Evolutionary conservation across 2,113 vertebrate species (phyloP), one percentile per base, ranked within the genome.

Genomic region (cattle (Bos taurus)): DNA sequence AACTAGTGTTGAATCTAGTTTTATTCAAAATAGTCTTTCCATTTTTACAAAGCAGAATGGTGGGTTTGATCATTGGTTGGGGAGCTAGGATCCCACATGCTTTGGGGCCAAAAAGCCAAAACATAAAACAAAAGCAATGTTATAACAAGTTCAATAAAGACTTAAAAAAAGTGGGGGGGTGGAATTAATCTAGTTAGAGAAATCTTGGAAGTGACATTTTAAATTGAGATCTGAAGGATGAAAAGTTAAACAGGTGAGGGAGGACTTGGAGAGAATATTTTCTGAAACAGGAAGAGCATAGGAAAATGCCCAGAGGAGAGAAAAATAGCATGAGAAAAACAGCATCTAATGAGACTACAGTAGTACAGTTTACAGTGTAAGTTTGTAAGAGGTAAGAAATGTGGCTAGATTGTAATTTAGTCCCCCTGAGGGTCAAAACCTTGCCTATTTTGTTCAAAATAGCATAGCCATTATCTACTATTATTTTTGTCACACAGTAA

Each of bases 391-490:
- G 5, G 10, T 56, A 77, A 83, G 43, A 57, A 83, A 87, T 94
- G 71, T 85, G 50, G 46, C 40, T 93, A 26, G 40, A 94, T 94
- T 96, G 43, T 77, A 97, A 93, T 91, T 88, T 43, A 85, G 48
- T 52, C 92, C 57, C 43, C 60, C 74, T 36, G n/a, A 89, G 82
- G 71, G 74, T 33, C 57, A 26, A 82, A 97, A 95, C 57, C 16
- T 92, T 94, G 36, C 92, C 93, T 90, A 62, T 88, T 97, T 94
- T 95, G 62, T 92, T 95, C 90, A 91, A 85, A 81, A 94, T 77
- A 96, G 2, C n/a, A 28, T 52, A 92, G 43, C 23, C 57, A 57
- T 90, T 84, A 96, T 84, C 71, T 92, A 90, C 60, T 62, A 82
- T 9, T 16, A 12, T 71, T 94, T 25, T n/a, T 96, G 62, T 94